Percentiles rank a stretch among this genome's conserved stretches.
These are phyloP conservation scores for Jacana jacana DNA, from an alignment of 2,113 vertebrate species.

Conservation along the genomic window DNA sequence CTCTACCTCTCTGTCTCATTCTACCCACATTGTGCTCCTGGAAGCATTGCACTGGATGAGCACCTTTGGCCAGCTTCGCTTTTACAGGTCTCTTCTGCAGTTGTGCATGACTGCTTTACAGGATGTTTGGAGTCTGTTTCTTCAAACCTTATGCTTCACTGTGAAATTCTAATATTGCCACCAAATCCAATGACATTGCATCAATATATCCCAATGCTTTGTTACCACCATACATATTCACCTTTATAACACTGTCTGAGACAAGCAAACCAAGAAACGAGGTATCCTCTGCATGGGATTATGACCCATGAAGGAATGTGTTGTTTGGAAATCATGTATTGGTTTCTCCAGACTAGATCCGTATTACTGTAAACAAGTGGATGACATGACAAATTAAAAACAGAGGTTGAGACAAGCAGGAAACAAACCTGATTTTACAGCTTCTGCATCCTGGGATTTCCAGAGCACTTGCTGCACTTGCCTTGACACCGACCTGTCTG, in stretches of 20 bases:
- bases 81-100: background rate
- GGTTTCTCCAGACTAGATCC: background rate
- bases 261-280: background rate
- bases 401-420: constrained; percentile 47
- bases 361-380: background rate
- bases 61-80: background rate
- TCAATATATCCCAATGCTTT: background rate
- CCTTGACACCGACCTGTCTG: background rate
- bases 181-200: background rate
- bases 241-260: background rate
- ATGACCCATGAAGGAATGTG: background rate
- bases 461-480: background rate
- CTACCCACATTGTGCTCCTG: background rate
- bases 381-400: background rate
- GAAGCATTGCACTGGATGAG: background rate
- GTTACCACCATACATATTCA: background rate
- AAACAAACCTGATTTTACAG: background rate
- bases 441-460: background rate
- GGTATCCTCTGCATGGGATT: background rate
- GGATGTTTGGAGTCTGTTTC: background rate
- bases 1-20: background rate
- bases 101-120: background rate
- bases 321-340: background rate
- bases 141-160: background rate
- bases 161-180: background rate